Evolutionary conservation across 2,888 invertebrate genomes (phyloP).

Genomic region (Troilus luridus): DNA sequence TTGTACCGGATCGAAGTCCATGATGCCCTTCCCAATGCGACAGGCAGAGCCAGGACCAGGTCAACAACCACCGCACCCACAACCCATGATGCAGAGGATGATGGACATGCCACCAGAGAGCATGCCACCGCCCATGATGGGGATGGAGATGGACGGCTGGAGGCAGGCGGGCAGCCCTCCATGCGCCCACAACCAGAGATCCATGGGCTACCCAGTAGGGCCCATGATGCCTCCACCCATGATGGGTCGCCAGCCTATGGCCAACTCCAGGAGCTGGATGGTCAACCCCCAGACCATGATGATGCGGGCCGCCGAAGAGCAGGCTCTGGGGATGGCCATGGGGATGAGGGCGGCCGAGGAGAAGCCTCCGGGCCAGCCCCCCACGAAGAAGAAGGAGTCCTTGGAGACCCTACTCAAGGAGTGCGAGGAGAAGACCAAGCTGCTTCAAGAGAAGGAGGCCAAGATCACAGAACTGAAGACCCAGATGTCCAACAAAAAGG

Average conservation of each 20-base stretch:
- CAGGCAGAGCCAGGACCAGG: neutral
- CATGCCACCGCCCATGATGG: slow-evolving; percentile 40
- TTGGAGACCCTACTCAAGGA: slow-evolving; percentile 49
- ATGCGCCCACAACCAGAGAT: neutral
- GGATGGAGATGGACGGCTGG: neutral
- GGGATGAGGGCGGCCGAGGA: slow-evolving; percentile 32
- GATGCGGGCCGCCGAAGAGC: neutral
- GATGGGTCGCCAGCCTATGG: neutral
- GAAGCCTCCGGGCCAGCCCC: neutral
- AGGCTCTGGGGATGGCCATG: neutral
- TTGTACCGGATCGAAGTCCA: neutral
- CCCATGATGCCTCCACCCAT: neutral
- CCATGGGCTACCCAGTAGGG: neutral
- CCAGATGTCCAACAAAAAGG: neutral
- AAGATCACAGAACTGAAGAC: slow-evolving; percentile 18
- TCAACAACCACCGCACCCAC: neutral
- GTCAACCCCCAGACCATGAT: neutral
- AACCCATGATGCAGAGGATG: slow-evolving; percentile 31
- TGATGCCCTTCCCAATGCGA: neutral
- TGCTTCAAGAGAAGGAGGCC: slow-evolving; percentile 45
- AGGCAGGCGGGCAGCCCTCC: slow-evolving; percentile 18
- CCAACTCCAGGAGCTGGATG: slow-evolving; percentile 15
- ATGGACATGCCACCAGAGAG: slow-evolving; percentile 22
- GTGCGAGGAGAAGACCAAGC: slow-evolving; percentile 55
- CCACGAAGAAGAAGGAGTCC: slow-evolving; percentile 44